Base-by-base conservation (phyloP, 1,140 invertebrate species). In the Cheumatopsyche charites region DNA sequence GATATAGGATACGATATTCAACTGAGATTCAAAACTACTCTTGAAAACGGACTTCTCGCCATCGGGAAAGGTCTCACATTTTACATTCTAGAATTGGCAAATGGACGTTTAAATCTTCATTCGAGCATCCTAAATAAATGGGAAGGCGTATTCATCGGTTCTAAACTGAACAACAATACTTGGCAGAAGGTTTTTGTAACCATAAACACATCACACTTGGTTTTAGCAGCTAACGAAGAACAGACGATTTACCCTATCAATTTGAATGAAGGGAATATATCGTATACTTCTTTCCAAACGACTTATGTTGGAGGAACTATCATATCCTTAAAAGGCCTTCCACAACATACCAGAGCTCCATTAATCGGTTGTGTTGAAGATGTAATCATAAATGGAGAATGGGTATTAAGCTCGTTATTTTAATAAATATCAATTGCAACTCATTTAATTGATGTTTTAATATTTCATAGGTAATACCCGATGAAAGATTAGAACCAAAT, bases 351-450 rank as follows among this genome's bases (percentile, higher is more conserved):
- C 29, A 3, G 29, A 4, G 88, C 90, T 25, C 90, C 87, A 73
- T 94, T 95, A 80, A 90, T 95, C 15, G 96, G 96, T 1, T 98
- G 96, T 80, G 91, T 95, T 80, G 91, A 96, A 80, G 95, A 98
- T 80, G 89, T 97, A 7, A 87, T 90, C 23, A 90, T 97, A 25
- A 96, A 97, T 80, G 90, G 89, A 3, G 88, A 91, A 79, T 92
- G 92, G 89, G 88, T 93, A 19, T 74, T 80, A n/a, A 29, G 7
- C 75, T n/a, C n/a, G n/a, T n/a, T 78, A 36, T 52, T 78, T 70
- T 17, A 49, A 61, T 21, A 4, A 13, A 26, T 36, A 62, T 15
- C 9, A 11, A 36, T 12, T 43, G 0, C 19, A 52, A 58, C 25
- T 67, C 0, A 69, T 36, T 41, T 55, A 63, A 25, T 43, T 62